Evolutionary conservation across 2,113 vertebrate species (phyloP).

Genomic region (Rhadina sibilatrix): DNA sequence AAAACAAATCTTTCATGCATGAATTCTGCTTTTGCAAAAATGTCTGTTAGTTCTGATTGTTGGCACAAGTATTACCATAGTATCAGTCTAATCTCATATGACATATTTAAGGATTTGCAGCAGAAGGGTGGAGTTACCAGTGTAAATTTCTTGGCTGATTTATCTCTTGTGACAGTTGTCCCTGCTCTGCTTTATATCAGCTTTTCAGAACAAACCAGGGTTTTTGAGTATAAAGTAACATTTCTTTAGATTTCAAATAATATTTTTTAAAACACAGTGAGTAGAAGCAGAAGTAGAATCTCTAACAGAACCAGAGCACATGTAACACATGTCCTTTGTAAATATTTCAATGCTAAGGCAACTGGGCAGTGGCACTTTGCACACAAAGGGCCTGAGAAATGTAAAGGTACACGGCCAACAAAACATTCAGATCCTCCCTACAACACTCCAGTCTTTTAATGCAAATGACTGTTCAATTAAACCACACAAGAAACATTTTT

Average conservation of each 20-base stretch:
- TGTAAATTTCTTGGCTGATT: not conserved
- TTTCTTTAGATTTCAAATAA: not conserved
- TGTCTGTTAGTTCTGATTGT: not conserved
- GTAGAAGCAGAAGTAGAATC: not conserved
- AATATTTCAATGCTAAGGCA: not conserved
- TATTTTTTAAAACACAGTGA: not conserved
- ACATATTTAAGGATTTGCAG: constrained; percentile 24
- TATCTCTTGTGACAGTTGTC: not conserved
- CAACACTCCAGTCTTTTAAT: not conserved
- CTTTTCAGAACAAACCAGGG: not conserved
- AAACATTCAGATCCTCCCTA: not conserved
- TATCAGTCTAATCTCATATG: not conserved
- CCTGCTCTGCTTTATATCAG: not conserved
- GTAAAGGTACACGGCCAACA: not conserved
- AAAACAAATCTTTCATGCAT: not conserved
- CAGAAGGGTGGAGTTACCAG: not conserved
- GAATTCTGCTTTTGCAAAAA: constrained; percentile 22
- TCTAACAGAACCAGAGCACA: not conserved
- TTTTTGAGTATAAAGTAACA: not conserved
- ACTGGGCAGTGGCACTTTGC: not conserved
- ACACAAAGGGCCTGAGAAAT: not conserved
- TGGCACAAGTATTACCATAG: not conserved
- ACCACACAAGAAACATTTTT: not conserved
- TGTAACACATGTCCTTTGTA: not conserved
- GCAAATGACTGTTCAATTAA: not conserved